A percentile compares a stretch with the other conserved stretches of the same genome.
These are phyloP conservation scores for Echinometra lucunter DNA, from an alignment of 53 echinoderm and acorn worm species.

Conservation along the genomic window DNA sequence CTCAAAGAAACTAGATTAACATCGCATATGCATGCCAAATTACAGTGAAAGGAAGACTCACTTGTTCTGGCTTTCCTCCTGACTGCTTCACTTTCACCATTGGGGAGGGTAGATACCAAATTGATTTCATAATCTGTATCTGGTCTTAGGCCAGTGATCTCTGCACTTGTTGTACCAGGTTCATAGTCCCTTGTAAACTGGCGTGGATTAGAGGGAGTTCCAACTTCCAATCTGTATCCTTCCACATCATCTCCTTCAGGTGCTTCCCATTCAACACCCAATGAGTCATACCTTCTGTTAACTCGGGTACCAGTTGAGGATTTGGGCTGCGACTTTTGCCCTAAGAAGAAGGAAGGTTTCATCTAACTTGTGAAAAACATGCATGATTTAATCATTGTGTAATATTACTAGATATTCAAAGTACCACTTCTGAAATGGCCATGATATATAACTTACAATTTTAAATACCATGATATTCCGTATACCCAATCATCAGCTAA, in stretches of 20 bases:
- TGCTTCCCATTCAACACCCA: constrained; percentile 27
- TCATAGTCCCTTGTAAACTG: constrained; percentile 6
- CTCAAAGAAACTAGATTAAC: too few relatives aligned
- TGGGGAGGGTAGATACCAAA: not conserved
- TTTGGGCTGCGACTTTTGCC: not conserved
- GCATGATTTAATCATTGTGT: too few relatives aligned
- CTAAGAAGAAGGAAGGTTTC: not conserved
- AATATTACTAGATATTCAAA: too few relatives aligned
- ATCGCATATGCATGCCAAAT: not conserved
- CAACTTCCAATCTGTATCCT: constrained; percentile 59
- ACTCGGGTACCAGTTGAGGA: constrained; percentile 39
- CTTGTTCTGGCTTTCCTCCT: constrained; percentile 46
- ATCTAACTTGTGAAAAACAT: too few relatives aligned
- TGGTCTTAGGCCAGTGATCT: not conserved
- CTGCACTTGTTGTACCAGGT: constrained; percentile 34
- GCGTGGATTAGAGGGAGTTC: constrained; percentile 15
- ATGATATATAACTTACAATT: too few relatives aligned
- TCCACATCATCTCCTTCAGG: not conserved
- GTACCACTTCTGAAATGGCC: too few relatives aligned
- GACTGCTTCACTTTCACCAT: constrained; percentile 30
- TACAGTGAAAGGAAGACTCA: not conserved
- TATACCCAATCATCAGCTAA: too few relatives aligned
- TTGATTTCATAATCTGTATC: constrained; percentile 61
- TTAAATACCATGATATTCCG: too few relatives aligned
- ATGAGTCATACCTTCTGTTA: constrained; percentile 13